Conservation (phyloP, 2,888 invertebrate species). For the Pachycephus smyrnensis region DNA sequence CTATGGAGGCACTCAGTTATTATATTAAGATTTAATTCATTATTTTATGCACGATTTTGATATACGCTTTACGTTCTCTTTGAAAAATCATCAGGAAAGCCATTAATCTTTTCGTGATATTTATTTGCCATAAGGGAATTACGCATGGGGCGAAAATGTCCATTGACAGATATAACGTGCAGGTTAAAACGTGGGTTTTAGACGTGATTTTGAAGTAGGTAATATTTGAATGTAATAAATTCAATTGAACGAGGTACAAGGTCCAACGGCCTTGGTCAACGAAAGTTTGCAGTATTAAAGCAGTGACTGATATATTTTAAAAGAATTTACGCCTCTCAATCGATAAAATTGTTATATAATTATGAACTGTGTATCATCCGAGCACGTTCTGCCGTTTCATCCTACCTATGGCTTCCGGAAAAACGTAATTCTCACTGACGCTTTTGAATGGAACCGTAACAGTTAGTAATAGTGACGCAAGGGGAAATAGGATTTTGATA, state of each 20-base stretch:
- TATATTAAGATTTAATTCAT: neutral
- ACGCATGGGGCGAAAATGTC: too few relatives aligned
- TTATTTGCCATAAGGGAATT: too few relatives aligned
- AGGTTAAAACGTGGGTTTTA: neutral
- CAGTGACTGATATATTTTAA: neutral
- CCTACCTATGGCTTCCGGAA: neutral
- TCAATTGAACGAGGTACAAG: neutral
- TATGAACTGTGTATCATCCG: neutral
- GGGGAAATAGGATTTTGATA: neutral
- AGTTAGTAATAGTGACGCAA: neutral
- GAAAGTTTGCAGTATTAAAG: neutral
- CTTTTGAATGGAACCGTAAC: neutral
- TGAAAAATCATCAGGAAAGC: neutral
- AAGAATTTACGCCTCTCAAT: neutral
- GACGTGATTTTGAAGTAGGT: neutral
- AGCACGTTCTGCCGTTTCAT: neutral
- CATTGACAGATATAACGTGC: too few relatives aligned
- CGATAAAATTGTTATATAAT: neutral
- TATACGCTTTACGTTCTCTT: neutral
- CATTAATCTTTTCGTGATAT: too few relatives aligned
- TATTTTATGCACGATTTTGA: neutral
- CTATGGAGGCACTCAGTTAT: neutral
- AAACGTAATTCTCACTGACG: neutral
- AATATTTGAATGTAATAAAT: neutral
- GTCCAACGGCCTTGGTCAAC: neutral